Conservation (phyloP, 2,113 vertebrate species). For the Microtus richardsoni region DNA sequence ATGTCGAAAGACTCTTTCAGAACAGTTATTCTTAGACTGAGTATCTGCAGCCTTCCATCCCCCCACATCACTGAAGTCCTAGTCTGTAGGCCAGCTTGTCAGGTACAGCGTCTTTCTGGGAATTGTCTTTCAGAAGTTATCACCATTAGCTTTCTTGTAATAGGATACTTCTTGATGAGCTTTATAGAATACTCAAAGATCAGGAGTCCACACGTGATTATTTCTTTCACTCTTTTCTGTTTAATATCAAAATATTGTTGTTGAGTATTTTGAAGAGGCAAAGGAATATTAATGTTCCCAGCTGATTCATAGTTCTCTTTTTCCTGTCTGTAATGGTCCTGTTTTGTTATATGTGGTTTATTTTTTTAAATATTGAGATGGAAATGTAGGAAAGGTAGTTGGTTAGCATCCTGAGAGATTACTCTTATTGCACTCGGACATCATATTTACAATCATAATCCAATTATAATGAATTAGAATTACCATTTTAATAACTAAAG, state of each 20-base stretch:
- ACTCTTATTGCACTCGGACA: not conserved
- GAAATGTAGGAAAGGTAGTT: not conserved
- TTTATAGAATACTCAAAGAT: constrained; percentile 24
- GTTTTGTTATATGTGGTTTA: not conserved
- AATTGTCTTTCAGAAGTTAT: not conserved
- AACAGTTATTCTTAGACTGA: too few relatives aligned
- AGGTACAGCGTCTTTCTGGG: not conserved
- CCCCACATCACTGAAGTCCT: too few relatives aligned
- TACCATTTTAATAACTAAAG: not conserved
- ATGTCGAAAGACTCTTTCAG: not conserved
- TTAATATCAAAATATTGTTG: not conserved
- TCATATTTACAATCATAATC: not conserved
- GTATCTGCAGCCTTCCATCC: not conserved
- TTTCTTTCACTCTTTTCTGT: not conserved
- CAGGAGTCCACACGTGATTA: not conserved
- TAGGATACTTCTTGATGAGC: not conserved
- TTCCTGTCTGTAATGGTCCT: not conserved
- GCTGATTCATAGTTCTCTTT: not conserved
- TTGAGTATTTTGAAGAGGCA: not conserved
- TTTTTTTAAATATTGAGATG: not conserved
- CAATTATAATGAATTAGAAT: not conserved
- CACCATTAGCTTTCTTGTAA: not conserved
- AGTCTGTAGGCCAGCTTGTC: not conserved
- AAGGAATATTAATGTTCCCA: not conserved
- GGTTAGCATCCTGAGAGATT: not conserved